Evolutionary conservation across 2,113 vertebrate genomes (phyloP), one percentile per base, ranked within the genome.

Genomic region (Etia nguti): DNA sequence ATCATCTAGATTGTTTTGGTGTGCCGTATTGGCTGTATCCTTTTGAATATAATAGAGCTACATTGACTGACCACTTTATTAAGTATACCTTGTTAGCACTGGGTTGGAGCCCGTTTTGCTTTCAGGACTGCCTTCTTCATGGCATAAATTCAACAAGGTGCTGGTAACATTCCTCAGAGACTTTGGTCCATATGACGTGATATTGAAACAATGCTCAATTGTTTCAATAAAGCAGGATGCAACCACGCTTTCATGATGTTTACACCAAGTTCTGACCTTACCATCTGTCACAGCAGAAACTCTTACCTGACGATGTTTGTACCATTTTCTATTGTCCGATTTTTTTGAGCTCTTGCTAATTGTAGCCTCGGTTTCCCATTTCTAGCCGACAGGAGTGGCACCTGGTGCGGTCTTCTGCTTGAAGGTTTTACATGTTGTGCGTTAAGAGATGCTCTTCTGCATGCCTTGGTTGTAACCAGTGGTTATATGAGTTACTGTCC

Each of bases 391-490:
- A 70, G 38, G 38, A 70, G 1, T 1, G 65, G 24, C 65, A 26
- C 8, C 68, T 4, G 41, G 22, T 73, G 68, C 46, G 43, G 70
- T 31, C 4, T 75, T 75, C 70, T 18, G 26, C 41, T 48, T 48
- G 22, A 48, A 73, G 0, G 24, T 75, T 29, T 29, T 10, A 43
- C 9, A 48, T 48, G 15, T 20, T 20, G 68, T 16, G 41, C 7
- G 3, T 48, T 73, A 46, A 73, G 3, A 0, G 1, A 73, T 73
- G 68, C 68, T 75, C 68, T 0, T 73, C 43, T 24, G 13, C 7
- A 70, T 43, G 5, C 65, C 68, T 46, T 13, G 8, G 13, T 15
- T 15, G 43, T 15, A 34, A 34, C 34, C 12, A n/a, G n/a, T 70
- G 38, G 38, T 70, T 73, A 26, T 73, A 46, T 46, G 68, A 73